Percentiles rank a stretch among this genome's conserved stretches.
Evolutionary conservation across 2,797 vertebrate genomes (phyloP).

Genomic region (Karalla daura): DNA sequence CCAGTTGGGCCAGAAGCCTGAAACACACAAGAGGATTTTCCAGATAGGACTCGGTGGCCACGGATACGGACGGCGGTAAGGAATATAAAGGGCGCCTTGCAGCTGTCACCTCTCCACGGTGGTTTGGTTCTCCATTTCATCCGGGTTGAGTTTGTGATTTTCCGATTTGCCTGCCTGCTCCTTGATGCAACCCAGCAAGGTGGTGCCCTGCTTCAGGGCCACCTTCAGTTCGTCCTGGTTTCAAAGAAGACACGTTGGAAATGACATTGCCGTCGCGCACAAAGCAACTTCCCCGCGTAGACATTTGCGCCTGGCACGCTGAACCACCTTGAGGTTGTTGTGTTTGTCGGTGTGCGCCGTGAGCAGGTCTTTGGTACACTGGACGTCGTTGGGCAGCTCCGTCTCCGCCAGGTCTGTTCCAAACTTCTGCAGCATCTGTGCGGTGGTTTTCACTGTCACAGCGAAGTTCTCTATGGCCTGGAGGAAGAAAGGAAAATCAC

Average conservation of each 20-base stretch:
- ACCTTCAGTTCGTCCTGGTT: constrained; percentile 90
- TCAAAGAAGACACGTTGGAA: constrained; percentile 4
- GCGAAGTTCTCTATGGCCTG: constrained; percentile 98
- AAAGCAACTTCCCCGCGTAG: neutral
- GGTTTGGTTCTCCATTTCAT: constrained; percentile 91
- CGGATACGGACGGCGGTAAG: neutral
- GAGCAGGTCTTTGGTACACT: constrained; percentile 91
- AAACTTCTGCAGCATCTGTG: constrained; percentile 92
- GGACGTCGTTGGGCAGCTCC: constrained; percentile 91
- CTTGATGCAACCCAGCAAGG: constrained; percentile 89
- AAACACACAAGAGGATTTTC: constrained; percentile 53
- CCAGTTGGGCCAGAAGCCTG: constrained; percentile 92
- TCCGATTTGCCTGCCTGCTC: constrained; percentile 87
- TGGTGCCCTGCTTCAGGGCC: constrained; percentile 91
- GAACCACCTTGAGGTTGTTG: constrained; percentile 87
- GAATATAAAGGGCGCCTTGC: neutral
- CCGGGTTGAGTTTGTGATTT: constrained; percentile 87
- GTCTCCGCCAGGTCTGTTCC: constrained; percentile 89
- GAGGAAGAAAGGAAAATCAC: neutral
- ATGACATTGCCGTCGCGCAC: neutral
- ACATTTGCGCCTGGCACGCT: neutral
- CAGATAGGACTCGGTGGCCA: neutral
- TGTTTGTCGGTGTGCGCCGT: constrained; percentile 86
- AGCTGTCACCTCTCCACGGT: constrained; percentile 89
- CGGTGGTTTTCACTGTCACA: constrained; percentile 92